Percentiles rank a stretch among this genome's conserved stretches.
Conservation (phyloP, 2,888 invertebrate species). For the Boloria euphrosyne region DNA sequence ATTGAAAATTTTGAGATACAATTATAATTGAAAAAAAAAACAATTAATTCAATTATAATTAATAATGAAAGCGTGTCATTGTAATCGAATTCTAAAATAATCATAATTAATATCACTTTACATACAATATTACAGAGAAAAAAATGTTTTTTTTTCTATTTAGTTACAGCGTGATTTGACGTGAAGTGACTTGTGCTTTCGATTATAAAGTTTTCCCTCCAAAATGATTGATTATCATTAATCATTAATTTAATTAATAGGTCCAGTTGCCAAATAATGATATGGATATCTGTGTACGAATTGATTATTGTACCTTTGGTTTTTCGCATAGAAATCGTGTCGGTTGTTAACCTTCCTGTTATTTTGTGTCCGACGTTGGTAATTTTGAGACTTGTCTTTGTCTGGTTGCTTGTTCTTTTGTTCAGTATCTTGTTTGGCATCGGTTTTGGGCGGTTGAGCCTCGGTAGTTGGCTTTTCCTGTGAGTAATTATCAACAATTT, state of each 20-base stretch:
- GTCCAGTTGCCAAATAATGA: conserved; percentile 74
- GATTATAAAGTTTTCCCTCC: conserved; percentile 30
- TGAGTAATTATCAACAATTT: conserved; percentile 4
- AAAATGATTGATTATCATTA: conserved; percentile 22
- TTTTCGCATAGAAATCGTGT: conserved; percentile 68
- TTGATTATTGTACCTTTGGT: conserved; percentile 70
- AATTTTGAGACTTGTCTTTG: conserved; percentile 47
- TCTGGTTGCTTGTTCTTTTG: conserved; percentile 56
- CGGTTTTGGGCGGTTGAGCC: conserved; percentile 38
- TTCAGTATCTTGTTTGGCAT: conserved; percentile 39
- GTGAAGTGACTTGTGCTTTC: conserved; percentile 14
- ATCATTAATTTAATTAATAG: conserved; percentile 65
- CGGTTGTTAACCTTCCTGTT: conserved; percentile 63
- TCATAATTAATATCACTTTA: no score
- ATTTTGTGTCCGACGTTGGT: conserved; percentile 64
- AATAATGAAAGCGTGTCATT: no score
- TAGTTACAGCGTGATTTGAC: background rate
- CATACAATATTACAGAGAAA: no score
- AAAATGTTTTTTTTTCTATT: no score
- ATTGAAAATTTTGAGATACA: no score
- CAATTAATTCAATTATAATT: no score
- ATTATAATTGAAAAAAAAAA: no score
- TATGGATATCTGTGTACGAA: conserved; percentile 73
- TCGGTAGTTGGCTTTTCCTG: conserved; percentile 62
- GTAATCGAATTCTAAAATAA: no score